phyloP scores from a whole-genome alignment of 1,140 invertebrate genomes.

The Dendroctonus valens region DNA sequence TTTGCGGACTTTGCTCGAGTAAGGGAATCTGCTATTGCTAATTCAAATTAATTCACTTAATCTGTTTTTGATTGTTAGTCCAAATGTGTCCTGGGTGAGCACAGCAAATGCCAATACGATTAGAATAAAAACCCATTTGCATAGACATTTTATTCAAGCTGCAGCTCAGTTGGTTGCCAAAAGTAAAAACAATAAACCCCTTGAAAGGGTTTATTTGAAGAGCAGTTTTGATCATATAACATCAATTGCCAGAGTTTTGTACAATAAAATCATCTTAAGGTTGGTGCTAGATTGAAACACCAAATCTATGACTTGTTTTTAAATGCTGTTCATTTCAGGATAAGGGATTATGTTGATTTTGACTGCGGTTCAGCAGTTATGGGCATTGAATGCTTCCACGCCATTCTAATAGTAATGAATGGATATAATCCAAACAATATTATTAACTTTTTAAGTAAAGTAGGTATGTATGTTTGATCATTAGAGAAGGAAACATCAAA shows the following conservation, averaged over 20 bases:
- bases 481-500: not conserved
- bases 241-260: constrained; percentile 49
- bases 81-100: constrained; percentile 51
- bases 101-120: constrained; percentile 47
- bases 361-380: constrained; percentile 51
- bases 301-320: constrained; percentile 3
- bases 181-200: constrained; percentile 46
- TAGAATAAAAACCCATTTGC: constrained; percentile 51
- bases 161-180: constrained; percentile 49
- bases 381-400: constrained; percentile 57
- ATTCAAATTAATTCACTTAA: not conserved
- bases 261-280: constrained; percentile 49
- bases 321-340: constrained; percentile 4
- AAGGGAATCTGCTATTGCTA: constrained; percentile 34
- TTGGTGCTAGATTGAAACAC: not conserved
- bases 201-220: constrained; percentile 44
- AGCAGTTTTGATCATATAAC: constrained; percentile 44
- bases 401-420: constrained; percentile 55
- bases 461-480: constrained; percentile 49
- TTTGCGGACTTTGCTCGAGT: constrained; percentile 53
- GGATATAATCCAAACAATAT: constrained; percentile 51
- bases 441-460: constrained; percentile 51
- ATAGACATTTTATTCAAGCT: constrained; percentile 52
- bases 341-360: constrained; percentile 48
- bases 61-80: constrained; percentile 38